These are phyloP conservation scores for Tautogolabrus adspersus DNA, from an alignment of 2,113 vertebrate genomes.

Conservation along the genomic window DNA sequence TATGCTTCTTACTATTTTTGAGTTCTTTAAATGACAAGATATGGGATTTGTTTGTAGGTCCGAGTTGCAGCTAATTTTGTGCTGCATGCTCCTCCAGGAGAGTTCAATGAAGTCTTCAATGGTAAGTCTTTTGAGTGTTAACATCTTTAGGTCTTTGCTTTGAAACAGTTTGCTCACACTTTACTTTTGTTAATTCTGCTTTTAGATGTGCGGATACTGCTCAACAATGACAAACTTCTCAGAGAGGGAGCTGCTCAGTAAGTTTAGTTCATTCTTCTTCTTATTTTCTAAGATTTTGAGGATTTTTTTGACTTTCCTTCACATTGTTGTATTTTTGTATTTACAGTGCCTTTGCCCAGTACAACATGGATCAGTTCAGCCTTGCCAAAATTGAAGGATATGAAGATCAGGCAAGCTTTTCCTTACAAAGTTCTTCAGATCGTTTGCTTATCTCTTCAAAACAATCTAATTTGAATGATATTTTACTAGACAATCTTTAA, in stretches of 20 bases:
- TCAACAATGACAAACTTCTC: conserved; percentile 95
- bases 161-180: not conserved
- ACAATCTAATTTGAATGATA: not conserved
- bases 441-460: not conserved
- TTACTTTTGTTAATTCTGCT: conserved; percentile 8
- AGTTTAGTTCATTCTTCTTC: conserved; percentile 70
- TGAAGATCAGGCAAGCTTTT: conserved; percentile 88
- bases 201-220: conserved; percentile 93
- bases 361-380: conserved; percentile 98
- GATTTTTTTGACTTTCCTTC: not conserved
- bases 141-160: not conserved
- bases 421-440: not conserved
- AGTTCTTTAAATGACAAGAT: not conserved
- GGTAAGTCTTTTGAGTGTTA: conserved; percentile 79
- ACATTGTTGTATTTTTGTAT: not conserved
- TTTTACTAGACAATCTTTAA: no score
- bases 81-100: conserved; percentile 94
- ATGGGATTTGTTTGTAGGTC: conserved; percentile 81
- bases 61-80: conserved; percentile 95
- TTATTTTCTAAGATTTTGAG: not conserved
- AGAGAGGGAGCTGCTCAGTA: conserved; percentile 94
- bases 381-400: conserved; percentile 92
- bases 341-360: conserved; percentile 94
- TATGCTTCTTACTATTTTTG: not conserved
- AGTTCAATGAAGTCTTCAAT: conserved; percentile 98